Evolutionary conservation across 2,113 vertebrate species (phyloP), one percentile per base, ranked within the genome.

Genomic region (Indicator maculatus): DNA sequence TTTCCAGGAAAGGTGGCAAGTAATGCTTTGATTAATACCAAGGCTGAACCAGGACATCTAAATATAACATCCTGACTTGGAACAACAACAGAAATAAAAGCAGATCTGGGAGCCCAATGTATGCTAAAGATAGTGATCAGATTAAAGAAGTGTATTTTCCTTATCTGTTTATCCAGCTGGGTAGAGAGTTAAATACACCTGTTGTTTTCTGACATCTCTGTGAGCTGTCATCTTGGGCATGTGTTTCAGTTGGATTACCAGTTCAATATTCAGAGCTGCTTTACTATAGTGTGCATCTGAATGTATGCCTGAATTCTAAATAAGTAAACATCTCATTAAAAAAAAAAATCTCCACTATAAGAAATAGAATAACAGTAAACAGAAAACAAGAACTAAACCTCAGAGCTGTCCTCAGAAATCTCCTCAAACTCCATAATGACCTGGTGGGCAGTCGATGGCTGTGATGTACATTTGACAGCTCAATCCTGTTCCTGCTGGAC

Each of bases 61-160:
- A 84, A 72, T 39, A 19, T 19, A 73, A 82, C 65, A 75, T 8
- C 30, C 30, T 83, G n/a, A 83, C 79, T 63, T 70, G n/a, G 31
- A 78, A 50, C 59, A 79, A 67, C 74, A 44, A 82, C 31, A 92
- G 58, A 85, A 55, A 56, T 33, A 50, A 79, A 88, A 78, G 4
- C 6, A 2, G 33, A 59, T 45, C 12, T 60, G 52, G 12, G 26
- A 69, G 11, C 38, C 45, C 58, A 33, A 38, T 36, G 20, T 41
- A n/a, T 74, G 75, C 12, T 83, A 80, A 56, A 61, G 47, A 74
- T 33, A 88, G 71, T 6, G 2, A 92, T 52, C 50, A 95, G 39
- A 92, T 85, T 93, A 87, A 87, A 95, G 41, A 88, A 13, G 18
- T 60, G 9, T 65, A n/a, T 95, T 95, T 93, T 90, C 72, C 53